A percentile compares a stretch with the other conserved stretches of the same genome.
These are phyloP conservation scores for Trididemnum clinides DNA, from an alignment of 23 tunicate genomes.

Conservation along the genomic window DNA sequence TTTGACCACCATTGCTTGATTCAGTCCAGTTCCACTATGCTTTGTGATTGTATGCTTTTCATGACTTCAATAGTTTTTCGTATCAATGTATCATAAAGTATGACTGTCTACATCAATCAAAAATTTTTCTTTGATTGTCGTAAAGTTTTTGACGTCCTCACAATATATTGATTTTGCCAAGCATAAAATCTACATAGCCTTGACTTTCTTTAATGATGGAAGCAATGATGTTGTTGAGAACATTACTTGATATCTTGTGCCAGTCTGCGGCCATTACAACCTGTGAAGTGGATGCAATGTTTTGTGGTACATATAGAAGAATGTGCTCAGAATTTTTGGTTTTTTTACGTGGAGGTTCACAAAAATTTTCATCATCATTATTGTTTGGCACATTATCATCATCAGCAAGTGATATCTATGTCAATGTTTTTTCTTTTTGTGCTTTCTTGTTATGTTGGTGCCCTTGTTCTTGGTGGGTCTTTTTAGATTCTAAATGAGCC, in stretches of 20 bases:
- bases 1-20: neutral
- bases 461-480: neutral
- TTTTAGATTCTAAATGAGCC: neutral
- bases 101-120: neutral
- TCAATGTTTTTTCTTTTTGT: neutral
- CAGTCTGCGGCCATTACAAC: constrained; percentile 26
- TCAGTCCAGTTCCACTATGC: neutral
- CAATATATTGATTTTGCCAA: neutral
- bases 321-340: neutral
- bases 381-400: neutral
- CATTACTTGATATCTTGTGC: constrained; percentile 13
- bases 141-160: neutral
- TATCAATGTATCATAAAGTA: neutral
- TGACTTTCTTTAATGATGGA: neutral
- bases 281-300: neutral
- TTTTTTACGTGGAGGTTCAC: neutral
- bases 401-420: neutral
- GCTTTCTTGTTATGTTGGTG: neutral
- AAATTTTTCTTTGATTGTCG: neutral
- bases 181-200: neutral
- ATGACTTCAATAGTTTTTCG: neutral
- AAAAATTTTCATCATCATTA: neutral
- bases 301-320: neutral
- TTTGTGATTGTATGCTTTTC: neutral
- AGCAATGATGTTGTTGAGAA: neutral